Conservation (phyloP, 2,888 invertebrate genomes). For the Sphaeridia pumilis region DNA sequence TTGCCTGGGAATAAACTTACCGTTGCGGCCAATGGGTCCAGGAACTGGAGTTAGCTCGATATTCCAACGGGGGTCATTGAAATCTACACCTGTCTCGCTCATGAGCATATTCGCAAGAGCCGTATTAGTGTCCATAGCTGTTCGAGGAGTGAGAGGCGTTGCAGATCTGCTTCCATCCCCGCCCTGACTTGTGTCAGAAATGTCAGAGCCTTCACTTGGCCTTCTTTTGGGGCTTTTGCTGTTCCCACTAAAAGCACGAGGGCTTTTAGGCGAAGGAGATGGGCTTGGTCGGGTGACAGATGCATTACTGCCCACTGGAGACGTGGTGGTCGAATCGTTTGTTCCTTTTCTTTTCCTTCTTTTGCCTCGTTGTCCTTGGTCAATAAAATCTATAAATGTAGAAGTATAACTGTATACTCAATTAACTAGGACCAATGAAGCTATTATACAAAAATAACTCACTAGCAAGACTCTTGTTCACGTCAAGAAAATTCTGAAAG, state of each 20-base stretch:
- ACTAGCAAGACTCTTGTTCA: neutral
- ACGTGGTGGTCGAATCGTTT: constrained; percentile 10
- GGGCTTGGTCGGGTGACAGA: constrained; percentile 25
- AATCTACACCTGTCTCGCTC: constrained; percentile 30
- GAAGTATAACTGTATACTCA: neutral
- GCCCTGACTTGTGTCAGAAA: constrained; percentile 19
- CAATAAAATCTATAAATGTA: constrained; percentile 16
- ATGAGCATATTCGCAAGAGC: constrained; percentile 19
- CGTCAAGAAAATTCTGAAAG: constrained; percentile 17
- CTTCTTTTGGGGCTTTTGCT: constrained; percentile 25
- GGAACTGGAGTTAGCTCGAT: constrained; percentile 34
- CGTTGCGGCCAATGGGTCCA: neutral
- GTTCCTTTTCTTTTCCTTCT: constrained; percentile 32
- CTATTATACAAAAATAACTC: neutral
- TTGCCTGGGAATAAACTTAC: constrained; percentile 17
- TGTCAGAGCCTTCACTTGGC: constrained; percentile 28
- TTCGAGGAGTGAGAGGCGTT: constrained; percentile 19
- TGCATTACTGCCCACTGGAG: neutral
- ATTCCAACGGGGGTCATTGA: constrained; percentile 28
- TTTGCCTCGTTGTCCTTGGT: constrained; percentile 28
- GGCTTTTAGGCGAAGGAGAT: constrained; percentile 27
- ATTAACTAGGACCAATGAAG: neutral
- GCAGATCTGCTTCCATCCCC: constrained; percentile 11
- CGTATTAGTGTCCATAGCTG: constrained; percentile 10
- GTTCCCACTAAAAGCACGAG: constrained; percentile 9